A percentile compares a stretch with the other conserved stretches of the same genome.
Conservation (phyloP, 2,113 vertebrate genomes). For the Toxotes jaculatrix region DNA sequence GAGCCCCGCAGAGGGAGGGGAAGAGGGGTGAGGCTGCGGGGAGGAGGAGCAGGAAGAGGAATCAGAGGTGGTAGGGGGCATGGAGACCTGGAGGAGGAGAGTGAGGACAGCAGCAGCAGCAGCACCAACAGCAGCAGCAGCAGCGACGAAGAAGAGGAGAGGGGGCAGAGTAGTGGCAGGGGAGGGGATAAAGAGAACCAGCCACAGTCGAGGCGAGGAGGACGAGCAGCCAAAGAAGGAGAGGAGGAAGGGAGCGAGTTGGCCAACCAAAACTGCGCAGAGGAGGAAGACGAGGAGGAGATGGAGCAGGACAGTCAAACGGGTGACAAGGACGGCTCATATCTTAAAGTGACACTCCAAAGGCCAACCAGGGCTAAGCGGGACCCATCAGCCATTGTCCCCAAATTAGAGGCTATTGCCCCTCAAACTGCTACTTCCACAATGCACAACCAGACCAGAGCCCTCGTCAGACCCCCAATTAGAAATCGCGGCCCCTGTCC, state of each 20-base stretch:
- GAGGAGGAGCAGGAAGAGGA: slow-evolving; percentile 76
- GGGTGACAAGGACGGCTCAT: slow-evolving; percentile 80
- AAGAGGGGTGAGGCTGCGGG: slow-evolving; percentile 80
- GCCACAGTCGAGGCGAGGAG: slow-evolving; percentile 71
- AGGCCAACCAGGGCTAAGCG: slow-evolving; percentile 88
- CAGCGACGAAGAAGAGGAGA: slow-evolving; percentile 62
- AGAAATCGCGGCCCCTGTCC: slow-evolving; percentile 78
- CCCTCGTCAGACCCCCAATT: slow-evolving; percentile 89
- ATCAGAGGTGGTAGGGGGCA: slow-evolving; percentile 57
- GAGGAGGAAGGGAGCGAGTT: slow-evolving; percentile 68
- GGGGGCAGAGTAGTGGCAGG: slow-evolving; percentile 56
- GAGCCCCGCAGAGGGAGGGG: slow-evolving; percentile 74
- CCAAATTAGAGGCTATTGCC: slow-evolving; percentile 95
- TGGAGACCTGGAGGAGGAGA: slow-evolving; percentile 65
- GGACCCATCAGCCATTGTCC: slow-evolving; percentile 93
- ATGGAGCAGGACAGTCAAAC: slow-evolving; percentile 61
- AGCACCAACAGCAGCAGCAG: slow-evolving; percentile 57
- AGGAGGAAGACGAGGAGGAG: slow-evolving; percentile 71
- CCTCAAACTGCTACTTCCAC: slow-evolving; percentile 63
- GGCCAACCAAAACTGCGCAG: slow-evolving; percentile 66
- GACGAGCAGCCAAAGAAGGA: slow-evolving; percentile 67
- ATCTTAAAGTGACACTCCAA: slow-evolving; percentile 93
- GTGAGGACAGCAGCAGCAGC: slow-evolving; percentile 73
- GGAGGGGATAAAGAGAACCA: slow-evolving; percentile 82
- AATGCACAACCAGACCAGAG: slow-evolving; percentile 83